These are phyloP conservation scores for Scaptomyza flava DNA, from an alignment of 2,888 invertebrate genomes.

Conservation along the genomic window DNA sequence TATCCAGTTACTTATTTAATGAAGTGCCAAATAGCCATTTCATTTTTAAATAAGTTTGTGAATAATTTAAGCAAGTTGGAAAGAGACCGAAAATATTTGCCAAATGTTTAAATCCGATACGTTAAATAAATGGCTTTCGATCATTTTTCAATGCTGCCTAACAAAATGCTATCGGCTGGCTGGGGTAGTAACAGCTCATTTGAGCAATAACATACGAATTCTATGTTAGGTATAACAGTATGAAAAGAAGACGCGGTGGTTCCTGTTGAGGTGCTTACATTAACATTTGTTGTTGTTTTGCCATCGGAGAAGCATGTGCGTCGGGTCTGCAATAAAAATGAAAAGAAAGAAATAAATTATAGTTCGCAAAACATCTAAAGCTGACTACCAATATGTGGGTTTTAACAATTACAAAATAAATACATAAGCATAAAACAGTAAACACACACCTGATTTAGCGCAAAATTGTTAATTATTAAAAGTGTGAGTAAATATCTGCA, in stretches of 20 bases:
- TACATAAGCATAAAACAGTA: slow-evolving; percentile 14
- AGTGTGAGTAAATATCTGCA: slow-evolving; percentile 52
- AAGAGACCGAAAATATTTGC: too few species aligned
- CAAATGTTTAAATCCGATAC: too few species aligned
- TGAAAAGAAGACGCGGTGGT: slow-evolving; percentile 34
- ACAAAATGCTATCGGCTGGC: slow-evolving; percentile 5
- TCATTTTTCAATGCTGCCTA: background rate
- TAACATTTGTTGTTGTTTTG: slow-evolving; percentile 60
- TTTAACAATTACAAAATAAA: slow-evolving; percentile 6
- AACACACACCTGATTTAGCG: slow-evolving; percentile 35
- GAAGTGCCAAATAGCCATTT: too few species aligned
- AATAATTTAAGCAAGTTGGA: too few species aligned
- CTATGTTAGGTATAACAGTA: slow-evolving; percentile 32
- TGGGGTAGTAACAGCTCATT: slow-evolving; percentile 32
- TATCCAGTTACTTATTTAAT: too few species aligned
- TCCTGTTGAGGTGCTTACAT: slow-evolving; percentile 18
- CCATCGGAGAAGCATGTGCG: slow-evolving; percentile 38
- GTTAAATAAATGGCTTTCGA: too few species aligned
- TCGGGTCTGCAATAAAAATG: slow-evolving; percentile 34
- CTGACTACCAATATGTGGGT: slow-evolving; percentile 6
- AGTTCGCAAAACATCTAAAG: slow-evolving; percentile 30
- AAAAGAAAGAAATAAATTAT: slow-evolving; percentile 26
- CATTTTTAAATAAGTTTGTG: too few species aligned
- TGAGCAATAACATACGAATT: slow-evolving; percentile 30
- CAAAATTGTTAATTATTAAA: slow-evolving; percentile 43